phyloP scores from a whole-genome alignment of 2,888 invertebrate genomes.

The Nipponacmea schrenckii region DNA sequence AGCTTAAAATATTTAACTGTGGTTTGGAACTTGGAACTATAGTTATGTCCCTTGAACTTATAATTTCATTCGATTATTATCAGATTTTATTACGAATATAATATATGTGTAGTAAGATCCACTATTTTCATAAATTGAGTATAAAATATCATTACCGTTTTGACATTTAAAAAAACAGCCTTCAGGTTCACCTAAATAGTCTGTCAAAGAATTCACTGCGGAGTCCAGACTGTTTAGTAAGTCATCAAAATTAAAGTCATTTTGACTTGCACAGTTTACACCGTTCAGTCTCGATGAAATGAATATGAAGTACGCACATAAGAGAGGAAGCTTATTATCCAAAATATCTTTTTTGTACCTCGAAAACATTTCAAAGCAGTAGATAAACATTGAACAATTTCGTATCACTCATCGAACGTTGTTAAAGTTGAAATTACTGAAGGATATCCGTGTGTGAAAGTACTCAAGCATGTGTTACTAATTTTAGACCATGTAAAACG shows the following conservation, averaged over 20 bases:
- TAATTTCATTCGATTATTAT: too few relatives aligned
- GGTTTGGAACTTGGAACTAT: too few relatives aligned
- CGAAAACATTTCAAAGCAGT: neutral
- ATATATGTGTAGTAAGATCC: too few relatives aligned
- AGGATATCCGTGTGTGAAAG: too few relatives aligned
- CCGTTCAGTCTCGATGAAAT: neutral
- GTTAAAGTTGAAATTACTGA: too few relatives aligned
- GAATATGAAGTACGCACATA: neutral
- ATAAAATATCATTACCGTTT: conserved; percentile 18
- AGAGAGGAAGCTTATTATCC: neutral
- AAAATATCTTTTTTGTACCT: neutral
- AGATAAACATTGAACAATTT: neutral
- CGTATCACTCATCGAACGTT: neutral
- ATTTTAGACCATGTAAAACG: too few relatives aligned
- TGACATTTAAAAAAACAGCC: conserved; percentile 21
- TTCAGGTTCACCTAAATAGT: conserved; percentile 15
- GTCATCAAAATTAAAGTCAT: conserved; percentile 14
- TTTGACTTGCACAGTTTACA: neutral
- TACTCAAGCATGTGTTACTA: too few relatives aligned
- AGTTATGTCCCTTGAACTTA: too few relatives aligned
- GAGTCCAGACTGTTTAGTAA: conserved; percentile 4
- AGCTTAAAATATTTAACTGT: too few relatives aligned
- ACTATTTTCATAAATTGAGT: too few relatives aligned
- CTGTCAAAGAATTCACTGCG: conserved; percentile 5
- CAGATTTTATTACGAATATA: too few relatives aligned